These are phyloP conservation scores for Philypnodon macrostomus DNA, from an alignment of 2,797 vertebrate genomes.

Conservation along the genomic window DNA sequence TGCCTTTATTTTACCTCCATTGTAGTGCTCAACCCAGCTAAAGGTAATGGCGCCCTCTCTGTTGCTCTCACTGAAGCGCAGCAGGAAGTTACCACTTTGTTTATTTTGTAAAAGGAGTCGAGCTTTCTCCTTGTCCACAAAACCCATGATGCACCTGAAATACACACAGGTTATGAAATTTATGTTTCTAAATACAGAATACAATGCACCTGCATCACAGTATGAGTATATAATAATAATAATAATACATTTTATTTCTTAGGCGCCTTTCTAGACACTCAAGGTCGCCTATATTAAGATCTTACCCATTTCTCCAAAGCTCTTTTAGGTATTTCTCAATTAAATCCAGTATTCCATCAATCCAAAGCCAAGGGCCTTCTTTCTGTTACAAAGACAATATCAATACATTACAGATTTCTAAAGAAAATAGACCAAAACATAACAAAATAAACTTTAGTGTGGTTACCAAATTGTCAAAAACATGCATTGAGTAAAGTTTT, in stretches of 20 bases:
- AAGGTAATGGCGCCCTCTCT: slow-evolving; percentile 91
- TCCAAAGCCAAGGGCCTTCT: slow-evolving; percentile 87
- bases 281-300: not conserved
- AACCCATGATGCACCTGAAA: slow-evolving; percentile 88
- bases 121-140: slow-evolving; percentile 85
- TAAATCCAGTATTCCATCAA: slow-evolving; percentile 87
- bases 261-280: too few relatives aligned
- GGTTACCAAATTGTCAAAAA: too few relatives aligned
- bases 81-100: slow-evolving; percentile 83
- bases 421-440: too few relatives aligned
- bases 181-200: too few relatives aligned
- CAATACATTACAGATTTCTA: too few relatives aligned
- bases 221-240: too few relatives aligned
- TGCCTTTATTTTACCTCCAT: too few relatives aligned
- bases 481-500: too few relatives aligned
- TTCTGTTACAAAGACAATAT: slow-evolving; percentile 75
- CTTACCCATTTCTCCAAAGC: slow-evolving; percentile 89
- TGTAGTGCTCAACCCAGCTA: slow-evolving; percentile 81
- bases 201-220: not conserved
- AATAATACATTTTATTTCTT: too few relatives aligned
- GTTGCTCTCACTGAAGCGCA: slow-evolving; percentile 93
- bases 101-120: slow-evolving; percentile 77
- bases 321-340: slow-evolving; percentile 84
- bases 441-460: too few relatives aligned
- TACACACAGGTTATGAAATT: not conserved